Evolutionary conservation across 2,113 vertebrate genomes (phyloP), one percentile per base, ranked within the genome.

Genomic region (Marmota flaviventris): DNA sequence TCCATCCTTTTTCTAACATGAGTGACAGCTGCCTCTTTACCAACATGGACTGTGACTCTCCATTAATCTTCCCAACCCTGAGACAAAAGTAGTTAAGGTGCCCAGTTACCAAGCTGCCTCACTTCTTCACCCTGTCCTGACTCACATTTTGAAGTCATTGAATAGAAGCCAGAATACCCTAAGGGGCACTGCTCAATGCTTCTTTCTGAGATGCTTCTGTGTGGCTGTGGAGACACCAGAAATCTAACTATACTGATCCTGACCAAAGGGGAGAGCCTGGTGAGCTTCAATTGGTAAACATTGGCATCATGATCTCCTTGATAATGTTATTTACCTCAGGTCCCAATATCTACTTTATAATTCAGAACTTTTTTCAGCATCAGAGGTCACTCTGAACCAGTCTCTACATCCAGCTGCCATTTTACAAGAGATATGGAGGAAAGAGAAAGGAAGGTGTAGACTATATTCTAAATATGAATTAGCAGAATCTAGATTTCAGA

Each of bases 141-240:
- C 13, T 37, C 53, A 10, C 76, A 16, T 39, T 25, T 78, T 8
- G 0, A n/a, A 51, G 11, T 2, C 10, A 2, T 22, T 84, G 61
- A n/a, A 0, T 4, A 9, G 76, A 51, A 63, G 84, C 51, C 22
- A n/a, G 29, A 20, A 0, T 25, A 37, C 9, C 18, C 2, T 9
- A 8, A 61, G 63, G 37, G 37, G 29, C n/a, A 16, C 18, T 5
- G 24, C 16, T 34, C 22, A 8, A 1, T 13, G 4, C 18, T 9
- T 32, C 53, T 29, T 10, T 7, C 10, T 0, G 1, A 76, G 58
- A 18, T 5, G 2, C 14, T 48, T 56, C 20, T 0, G 25, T 32
- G 7, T 4, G 42, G 48, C 14, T 4, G 0, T 42, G 34, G 34
- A 4, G 18, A 14, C 58, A 32, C 24, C 42, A 1, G 0, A 4